phyloP scores from a whole-genome alignment of 92 coral and sea anemone species.

The Phenganax stokvisi region DNA sequence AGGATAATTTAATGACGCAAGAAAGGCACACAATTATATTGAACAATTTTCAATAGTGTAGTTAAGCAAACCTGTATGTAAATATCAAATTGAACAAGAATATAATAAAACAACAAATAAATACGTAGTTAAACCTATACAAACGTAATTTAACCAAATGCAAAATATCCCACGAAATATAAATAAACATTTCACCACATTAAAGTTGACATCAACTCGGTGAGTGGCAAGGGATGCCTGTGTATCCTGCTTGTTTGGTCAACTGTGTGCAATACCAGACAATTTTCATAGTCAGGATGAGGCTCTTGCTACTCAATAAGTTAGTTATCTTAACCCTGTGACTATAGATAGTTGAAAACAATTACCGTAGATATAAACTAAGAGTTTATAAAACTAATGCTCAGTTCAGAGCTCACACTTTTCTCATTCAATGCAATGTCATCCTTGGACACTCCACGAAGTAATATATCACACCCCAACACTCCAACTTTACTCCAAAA shows the following conservation, averaged over 20 bases:
- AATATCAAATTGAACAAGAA: not conserved
- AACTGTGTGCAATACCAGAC: no score
- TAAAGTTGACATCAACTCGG: not conserved
- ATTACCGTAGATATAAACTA: no score
- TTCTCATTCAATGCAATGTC: no score
- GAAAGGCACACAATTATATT: not conserved
- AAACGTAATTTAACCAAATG: not conserved
- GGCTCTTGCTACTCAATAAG: no score
- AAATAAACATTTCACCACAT: not conserved
- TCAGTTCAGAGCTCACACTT: no score
- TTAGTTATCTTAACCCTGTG: no score
- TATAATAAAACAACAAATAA: not conserved
- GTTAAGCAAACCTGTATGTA: not conserved
- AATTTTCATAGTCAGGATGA: no score
- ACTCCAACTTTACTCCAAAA: not conserved
- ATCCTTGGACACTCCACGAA: not conserved
- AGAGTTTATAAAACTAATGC: no score
- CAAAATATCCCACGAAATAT: not conserved
- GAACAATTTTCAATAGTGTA: not conserved
- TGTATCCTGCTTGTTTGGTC: not conserved
- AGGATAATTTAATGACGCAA: not conserved
- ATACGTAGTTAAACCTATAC: not conserved
- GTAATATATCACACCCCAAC: not conserved
- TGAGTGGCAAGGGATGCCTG: not conserved
- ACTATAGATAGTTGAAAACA: no score